Evolutionary conservation across 2,888 invertebrate species (phyloP).

Genomic region (Pachycephus smyrnensis): DNA sequence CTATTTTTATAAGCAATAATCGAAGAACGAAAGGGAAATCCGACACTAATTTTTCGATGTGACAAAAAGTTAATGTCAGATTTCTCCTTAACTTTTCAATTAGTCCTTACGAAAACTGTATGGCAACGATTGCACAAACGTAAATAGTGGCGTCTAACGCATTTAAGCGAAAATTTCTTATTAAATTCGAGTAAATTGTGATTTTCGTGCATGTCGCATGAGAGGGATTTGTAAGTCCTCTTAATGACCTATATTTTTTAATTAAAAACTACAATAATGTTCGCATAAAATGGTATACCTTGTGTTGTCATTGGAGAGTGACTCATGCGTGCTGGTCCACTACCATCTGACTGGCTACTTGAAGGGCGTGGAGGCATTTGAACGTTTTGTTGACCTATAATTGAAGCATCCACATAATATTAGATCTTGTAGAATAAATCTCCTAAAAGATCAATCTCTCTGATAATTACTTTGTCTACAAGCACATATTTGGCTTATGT

Average conservation of each 20-base stretch:
- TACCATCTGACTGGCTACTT: conserved; percentile 74
- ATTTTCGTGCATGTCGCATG: background rate
- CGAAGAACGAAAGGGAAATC: background rate
- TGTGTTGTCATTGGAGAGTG: conserved; percentile 79
- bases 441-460: background rate
- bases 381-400: conserved; percentile 88
- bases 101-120: background rate
- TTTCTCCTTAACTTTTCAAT: background rate
- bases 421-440: background rate
- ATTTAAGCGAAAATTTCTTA: background rate
- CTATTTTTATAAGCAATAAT: background rate
- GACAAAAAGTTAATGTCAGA: background rate
- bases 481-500: background rate
- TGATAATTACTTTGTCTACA: background rate
- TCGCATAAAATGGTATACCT: conserved; percentile 53
- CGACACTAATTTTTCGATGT: background rate
- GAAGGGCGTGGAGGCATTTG: conserved; percentile 96
- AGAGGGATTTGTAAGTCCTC: background rate
- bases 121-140: background rate
- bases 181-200: background rate
- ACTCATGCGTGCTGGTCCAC: conserved; percentile 75
- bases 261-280: background rate
- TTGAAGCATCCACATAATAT: conserved; percentile 42
- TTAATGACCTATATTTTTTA: background rate
- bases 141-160: background rate